Evolutionary conservation across 2,888 invertebrate genomes (phyloP).

Genomic region (Drosophila algonquin): DNA sequence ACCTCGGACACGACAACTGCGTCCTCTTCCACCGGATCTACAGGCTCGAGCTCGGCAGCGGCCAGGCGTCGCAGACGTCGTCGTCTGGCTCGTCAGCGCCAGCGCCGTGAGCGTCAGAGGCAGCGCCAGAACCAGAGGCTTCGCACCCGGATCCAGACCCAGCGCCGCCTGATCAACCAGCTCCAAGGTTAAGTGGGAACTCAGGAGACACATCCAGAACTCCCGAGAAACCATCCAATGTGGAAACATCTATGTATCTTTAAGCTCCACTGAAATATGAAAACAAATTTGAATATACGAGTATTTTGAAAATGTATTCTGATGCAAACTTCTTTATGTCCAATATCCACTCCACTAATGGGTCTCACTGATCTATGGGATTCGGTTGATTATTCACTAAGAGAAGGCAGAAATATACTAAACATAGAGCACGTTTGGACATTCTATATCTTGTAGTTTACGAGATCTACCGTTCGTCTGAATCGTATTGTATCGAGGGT

Average conservation of each 20-base stretch:
- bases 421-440: background rate
- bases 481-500: background rate
- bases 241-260: background rate
- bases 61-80: slow-evolving; percentile 39
- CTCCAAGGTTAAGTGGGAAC: background rate
- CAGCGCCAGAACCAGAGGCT: slow-evolving; percentile 19
- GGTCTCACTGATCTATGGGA: background rate
- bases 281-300: background rate
- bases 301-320: background rate
- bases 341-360: background rate
- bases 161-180: background rate
- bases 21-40: slow-evolving; percentile 14
- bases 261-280: background rate
- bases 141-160: background rate
- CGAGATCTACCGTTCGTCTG: background rate
- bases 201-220: background rate
- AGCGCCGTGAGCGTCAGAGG: slow-evolving; percentile 26
- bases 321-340: background rate
- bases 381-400: background rate
- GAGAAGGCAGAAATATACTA: no score
- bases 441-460: background rate
- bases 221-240: background rate
- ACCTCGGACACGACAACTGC: slow-evolving; percentile 5
- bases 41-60: slow-evolving; percentile 18
- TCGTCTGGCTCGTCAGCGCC: slow-evolving; percentile 29